Conservation (phyloP, 2,797 vertebrate species). For the Spheniscus humboldti region DNA sequence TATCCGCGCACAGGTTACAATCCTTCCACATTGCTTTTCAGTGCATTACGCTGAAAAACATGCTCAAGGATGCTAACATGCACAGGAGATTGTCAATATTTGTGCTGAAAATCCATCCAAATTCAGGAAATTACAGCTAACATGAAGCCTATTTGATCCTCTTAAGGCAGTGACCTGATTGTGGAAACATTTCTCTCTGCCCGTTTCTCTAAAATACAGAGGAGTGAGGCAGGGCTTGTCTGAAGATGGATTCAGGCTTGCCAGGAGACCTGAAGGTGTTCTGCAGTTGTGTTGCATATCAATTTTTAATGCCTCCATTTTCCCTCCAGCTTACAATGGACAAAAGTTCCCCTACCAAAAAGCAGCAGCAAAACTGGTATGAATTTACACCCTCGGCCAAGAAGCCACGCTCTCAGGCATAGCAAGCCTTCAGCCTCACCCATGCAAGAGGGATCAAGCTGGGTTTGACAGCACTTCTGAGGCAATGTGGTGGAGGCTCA, state of each 20-base stretch:
- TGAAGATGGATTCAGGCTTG: not conserved
- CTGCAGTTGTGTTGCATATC: not conserved
- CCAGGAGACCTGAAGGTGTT: not conserved
- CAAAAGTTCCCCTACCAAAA: not conserved
- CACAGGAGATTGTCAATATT: not conserved
- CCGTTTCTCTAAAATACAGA: not conserved
- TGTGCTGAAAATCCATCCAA: conserved; percentile 31
- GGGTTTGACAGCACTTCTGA: conserved; percentile 18
- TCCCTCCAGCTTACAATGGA: not conserved
- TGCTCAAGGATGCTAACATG: not conserved
- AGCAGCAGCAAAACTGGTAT: not conserved
- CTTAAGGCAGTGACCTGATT: conserved; percentile 42
- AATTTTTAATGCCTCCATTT: not conserved
- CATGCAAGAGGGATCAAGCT: not conserved
- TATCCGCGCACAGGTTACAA: not conserved
- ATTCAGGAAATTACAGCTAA: conserved; percentile 30
- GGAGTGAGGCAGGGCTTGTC: not conserved
- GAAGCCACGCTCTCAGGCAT: not conserved
- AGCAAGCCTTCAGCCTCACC: not conserved
- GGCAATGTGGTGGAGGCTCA: not conserved
- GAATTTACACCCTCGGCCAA: not conserved
- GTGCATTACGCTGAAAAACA: not conserved
- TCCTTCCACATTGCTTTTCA: not conserved
- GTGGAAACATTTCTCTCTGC: not conserved
- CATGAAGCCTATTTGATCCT: conserved; percentile 24